Conservation (phyloP, 2,113 vertebrate genomes). For the Xiphorhynchus elegans region DNA sequence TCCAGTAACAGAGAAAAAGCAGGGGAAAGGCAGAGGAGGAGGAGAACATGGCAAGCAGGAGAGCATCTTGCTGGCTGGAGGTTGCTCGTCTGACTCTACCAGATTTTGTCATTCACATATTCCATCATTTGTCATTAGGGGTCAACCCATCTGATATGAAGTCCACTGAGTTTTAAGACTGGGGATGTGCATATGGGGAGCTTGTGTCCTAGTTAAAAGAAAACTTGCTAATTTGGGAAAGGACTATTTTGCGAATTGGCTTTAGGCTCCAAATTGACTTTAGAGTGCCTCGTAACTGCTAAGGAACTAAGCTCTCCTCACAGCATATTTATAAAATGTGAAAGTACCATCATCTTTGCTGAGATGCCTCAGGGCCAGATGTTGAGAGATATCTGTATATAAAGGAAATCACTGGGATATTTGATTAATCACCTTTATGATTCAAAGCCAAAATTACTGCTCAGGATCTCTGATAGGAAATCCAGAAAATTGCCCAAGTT, state of each 20-base stretch:
- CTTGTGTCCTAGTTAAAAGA: not conserved
- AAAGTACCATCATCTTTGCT: not conserved
- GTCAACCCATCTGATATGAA: rapidly evolving
- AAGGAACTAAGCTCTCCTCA: not conserved
- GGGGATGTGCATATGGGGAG: rapidly evolving
- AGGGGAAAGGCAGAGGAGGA: not conserved
- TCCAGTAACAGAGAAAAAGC: not conserved
- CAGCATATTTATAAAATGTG: not conserved
- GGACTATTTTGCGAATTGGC: not conserved
- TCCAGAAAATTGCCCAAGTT: not conserved
- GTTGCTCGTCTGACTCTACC: not conserved
- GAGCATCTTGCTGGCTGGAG: not conserved
- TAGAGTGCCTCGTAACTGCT: not conserved
- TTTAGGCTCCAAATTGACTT: not conserved
- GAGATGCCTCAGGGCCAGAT: not conserved
- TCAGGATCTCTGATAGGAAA: not conserved
- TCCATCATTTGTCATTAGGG: not conserved
- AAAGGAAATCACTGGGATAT: not conserved
- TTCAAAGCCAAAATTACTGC: not conserved
- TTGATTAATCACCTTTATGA: not conserved
- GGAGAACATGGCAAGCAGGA: not conserved
- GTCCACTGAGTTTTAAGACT: not conserved
- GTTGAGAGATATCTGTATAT: not conserved
- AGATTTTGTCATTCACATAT: not conserved
- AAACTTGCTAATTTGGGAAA: not conserved